Percentiles rank a stretch among this genome's conserved stretches.
phyloP scores from a whole-genome alignment of 2,797 vertebrate genomes.

The Microctenopoma steveboyesi region DNA sequence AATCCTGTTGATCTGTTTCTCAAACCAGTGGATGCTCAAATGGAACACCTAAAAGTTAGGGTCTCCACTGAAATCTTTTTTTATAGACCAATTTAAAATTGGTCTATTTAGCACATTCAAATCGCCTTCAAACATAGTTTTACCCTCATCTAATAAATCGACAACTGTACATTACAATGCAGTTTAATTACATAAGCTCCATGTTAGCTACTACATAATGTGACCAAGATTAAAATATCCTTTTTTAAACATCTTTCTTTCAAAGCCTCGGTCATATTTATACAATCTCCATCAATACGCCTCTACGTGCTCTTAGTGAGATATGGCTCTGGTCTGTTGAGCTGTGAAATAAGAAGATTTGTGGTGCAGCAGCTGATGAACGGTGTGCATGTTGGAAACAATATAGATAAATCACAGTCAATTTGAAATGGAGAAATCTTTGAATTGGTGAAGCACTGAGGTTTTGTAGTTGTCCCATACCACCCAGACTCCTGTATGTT shows the following conservation, averaged over 20 bases:
- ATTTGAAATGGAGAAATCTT: background rate
- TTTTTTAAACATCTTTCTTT: constrained; percentile 15
- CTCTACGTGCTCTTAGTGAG: constrained; percentile 25
- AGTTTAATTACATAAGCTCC: constrained; percentile 17
- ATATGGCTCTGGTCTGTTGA: constrained; percentile 54
- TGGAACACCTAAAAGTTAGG: no score
- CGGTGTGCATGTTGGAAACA: constrained; percentile 22
- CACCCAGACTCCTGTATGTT: constrained; percentile 78
- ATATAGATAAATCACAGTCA: background rate
- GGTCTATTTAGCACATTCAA: background rate
- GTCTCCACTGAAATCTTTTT: no score
- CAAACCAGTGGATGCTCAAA: background rate
- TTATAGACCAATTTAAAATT: background rate
- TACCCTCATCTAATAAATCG: constrained; percentile 7
- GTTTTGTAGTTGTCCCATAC: constrained; percentile 69
- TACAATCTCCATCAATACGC: constrained; percentile 8
- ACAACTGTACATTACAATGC: background rate
- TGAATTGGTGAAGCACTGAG: background rate
- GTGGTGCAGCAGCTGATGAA: constrained; percentile 20
- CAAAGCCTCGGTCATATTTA: constrained; percentile 28
- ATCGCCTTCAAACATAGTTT: background rate
- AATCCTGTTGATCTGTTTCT: background rate
- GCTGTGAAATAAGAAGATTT: constrained; percentile 55
- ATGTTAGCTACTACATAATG: background rate
- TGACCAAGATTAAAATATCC: constrained; percentile 10